A percentile compares a stretch with the other conserved stretches of the same genome.
phyloP scores from a whole-genome alignment of 2,888 invertebrate species.

The Teleogryllus oceanicus region DNA sequence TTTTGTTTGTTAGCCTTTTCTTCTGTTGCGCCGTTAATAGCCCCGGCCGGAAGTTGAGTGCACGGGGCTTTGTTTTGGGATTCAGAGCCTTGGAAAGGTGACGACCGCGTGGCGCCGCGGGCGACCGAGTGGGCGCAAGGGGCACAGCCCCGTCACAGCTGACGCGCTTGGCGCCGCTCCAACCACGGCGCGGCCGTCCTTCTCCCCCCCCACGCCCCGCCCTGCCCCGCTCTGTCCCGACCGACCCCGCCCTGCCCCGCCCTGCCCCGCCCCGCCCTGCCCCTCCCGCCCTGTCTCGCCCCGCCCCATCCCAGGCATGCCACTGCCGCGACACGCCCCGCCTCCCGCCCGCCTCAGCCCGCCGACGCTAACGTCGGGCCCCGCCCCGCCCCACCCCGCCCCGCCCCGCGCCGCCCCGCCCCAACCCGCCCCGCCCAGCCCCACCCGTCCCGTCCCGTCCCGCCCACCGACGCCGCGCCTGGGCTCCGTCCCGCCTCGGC shows the following conservation, averaged over 20 bases:
- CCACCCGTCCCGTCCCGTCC: too few species aligned
- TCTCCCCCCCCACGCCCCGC: background rate
- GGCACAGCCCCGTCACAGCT: background rate
- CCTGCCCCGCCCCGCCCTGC: background rate
- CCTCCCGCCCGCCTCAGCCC: background rate
- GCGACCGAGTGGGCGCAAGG: background rate
- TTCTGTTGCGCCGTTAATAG: too few species aligned
- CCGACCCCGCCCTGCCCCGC: background rate
- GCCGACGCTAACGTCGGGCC: too few species aligned
- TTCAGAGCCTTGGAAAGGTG: background rate
- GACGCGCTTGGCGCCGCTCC: background rate
- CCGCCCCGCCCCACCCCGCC: too few species aligned
- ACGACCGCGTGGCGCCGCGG: background rate
- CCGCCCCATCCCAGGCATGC: background rate
- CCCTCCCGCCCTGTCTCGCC: background rate
- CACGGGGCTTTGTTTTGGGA: background rate
- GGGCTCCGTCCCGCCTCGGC: too few species aligned
- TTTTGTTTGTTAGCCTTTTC: too few species aligned
- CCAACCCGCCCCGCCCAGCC: too few species aligned
- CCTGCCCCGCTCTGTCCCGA: background rate
- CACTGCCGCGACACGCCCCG: background rate
- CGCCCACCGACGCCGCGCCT: too few species aligned
- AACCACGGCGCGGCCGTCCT: background rate
- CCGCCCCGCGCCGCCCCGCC: too few species aligned
- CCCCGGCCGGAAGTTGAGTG: too few species aligned